A percentile compares a stretch with the other conserved stretches of the same genome.
phyloP scores from a whole-genome alignment of 2,888 invertebrate genomes.

The Agrochola circellaris region DNA sequence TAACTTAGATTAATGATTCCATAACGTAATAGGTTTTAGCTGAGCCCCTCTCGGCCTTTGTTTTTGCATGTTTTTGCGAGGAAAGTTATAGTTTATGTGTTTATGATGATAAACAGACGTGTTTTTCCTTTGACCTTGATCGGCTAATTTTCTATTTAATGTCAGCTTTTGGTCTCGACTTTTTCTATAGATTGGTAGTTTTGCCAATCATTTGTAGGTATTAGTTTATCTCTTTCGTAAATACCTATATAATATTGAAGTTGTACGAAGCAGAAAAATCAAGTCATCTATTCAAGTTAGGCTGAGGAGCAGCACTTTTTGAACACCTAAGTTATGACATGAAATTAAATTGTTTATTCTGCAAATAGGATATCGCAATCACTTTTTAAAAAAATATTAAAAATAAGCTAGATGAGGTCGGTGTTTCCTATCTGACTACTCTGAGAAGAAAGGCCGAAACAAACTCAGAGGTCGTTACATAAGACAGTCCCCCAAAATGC shows the following conservation, averaged over 20 bases:
- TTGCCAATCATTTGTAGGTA: neutral
- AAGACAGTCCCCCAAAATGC: neutral
- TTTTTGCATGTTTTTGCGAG: conserved; percentile 18
- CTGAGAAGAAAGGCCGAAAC: too few species aligned
- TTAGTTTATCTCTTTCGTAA: neutral
- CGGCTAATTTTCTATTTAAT: conserved; percentile 5
- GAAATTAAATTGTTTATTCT: too few species aligned
- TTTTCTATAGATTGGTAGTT: neutral
- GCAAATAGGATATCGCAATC: too few species aligned
- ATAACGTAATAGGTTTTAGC: conserved; percentile 21
- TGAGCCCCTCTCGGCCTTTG: neutral
- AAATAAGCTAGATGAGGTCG: too few species aligned
- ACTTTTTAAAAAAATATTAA: too few species aligned
- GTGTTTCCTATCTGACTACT: too few species aligned
- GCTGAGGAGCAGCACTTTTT: neutral
- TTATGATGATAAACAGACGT: conserved; percentile 7
- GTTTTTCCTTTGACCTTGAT: conserved; percentile 3
- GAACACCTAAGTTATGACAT: neutral
- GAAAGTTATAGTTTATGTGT: neutral
- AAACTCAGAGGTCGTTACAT: too few species aligned
- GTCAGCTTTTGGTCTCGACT: neutral
- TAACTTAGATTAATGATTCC: conserved; percentile 36
- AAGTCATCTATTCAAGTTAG: neutral
- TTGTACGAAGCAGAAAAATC: neutral
- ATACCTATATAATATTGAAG: neutral